These are phyloP conservation scores for Polydesmus complanatus DNA, from an alignment of 2,888 invertebrate genomes.

Conservation along the genomic window DNA sequence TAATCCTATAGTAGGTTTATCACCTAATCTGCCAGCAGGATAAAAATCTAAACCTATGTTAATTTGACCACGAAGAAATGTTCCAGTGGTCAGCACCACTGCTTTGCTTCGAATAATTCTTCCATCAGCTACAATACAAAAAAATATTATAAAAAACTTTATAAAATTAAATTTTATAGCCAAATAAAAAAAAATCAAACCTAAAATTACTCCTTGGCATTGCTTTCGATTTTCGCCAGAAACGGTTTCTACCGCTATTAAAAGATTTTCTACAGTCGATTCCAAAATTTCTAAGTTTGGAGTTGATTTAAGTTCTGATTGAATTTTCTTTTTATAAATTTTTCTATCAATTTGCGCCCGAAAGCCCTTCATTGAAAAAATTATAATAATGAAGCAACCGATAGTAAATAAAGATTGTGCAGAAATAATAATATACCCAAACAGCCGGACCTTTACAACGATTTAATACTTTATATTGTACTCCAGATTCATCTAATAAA, in stretches of 20 bases:
- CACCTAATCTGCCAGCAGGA: constrained; percentile 69
- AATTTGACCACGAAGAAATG: constrained; percentile 71
- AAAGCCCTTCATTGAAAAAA: constrained; percentile 40
- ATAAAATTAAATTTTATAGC: neutral
- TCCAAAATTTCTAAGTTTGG: constrained; percentile 53
- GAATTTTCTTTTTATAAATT: constrained; percentile 61
- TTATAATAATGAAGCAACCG: neutral
- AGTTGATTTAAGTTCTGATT: constrained; percentile 48
- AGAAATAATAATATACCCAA: constrained; percentile 40
- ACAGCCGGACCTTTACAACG: constrained; percentile 71
- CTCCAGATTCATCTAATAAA: constrained; percentile 48
- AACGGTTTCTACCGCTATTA: constrained; percentile 37
- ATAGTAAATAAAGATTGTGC: too few species aligned
- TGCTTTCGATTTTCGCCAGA: constrained; percentile 1
- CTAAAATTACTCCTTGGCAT: constrained; percentile 19
- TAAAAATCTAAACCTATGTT: constrained; percentile 59
- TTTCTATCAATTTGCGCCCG: constrained; percentile 74
- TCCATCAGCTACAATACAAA: constrained; percentile 30
- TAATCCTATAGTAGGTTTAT: constrained; percentile 59
- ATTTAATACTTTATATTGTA: constrained; percentile 70
- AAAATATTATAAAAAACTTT: neutral
- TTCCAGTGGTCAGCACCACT: constrained; percentile 74
- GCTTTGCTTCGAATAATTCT: constrained; percentile 43
- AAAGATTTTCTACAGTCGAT: constrained; percentile 63
- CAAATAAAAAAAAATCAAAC: neutral